Conservation (phyloP, 2,888 invertebrate species). For the Scrobipalpa costella region DNA sequence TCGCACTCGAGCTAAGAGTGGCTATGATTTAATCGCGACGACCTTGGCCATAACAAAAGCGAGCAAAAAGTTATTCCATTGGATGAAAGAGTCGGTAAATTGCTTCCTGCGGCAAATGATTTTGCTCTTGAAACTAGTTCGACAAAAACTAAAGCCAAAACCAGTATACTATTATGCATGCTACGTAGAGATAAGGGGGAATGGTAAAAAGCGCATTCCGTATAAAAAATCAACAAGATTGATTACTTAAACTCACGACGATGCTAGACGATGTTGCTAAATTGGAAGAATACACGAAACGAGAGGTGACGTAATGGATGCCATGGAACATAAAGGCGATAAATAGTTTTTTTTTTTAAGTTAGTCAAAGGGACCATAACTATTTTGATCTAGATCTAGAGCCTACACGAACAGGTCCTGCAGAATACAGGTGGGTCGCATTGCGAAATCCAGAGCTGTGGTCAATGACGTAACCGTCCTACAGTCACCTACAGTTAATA, state of each 20-base stretch:
- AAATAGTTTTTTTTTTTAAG: too few species aligned
- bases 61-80: slow-evolving; percentile 30
- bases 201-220: not conserved
- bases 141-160: not conserved
- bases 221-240: slow-evolving; percentile 13
- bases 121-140: slow-evolving; percentile 44
- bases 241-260: not conserved
- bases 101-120: slow-evolving; percentile 41
- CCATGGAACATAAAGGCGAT: not conserved
- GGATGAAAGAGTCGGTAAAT: slow-evolving; percentile 42
- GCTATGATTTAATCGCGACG: slow-evolving; percentile 16
- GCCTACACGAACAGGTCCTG: slow-evolving; percentile 20
- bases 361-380: not conserved
- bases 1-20: slow-evolving; percentile 11
- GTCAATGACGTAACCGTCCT: slow-evolving; percentile 61
- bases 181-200: not conserved
- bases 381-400: not conserved
- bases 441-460: slow-evolving; percentile 22
- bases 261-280: not conserved
- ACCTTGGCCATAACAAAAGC: slow-evolving; percentile 31
- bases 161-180: not conserved
- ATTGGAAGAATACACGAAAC: not conserved
- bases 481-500: slow-evolving; percentile 42
- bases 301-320: slow-evolving; percentile 3
- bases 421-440: slow-evolving; percentile 16